Percentiles rank a stretch among this genome's conserved stretches.
Conservation (phyloP, 2,797 vertebrate genomes). For the Delichon dasypus region DNA sequence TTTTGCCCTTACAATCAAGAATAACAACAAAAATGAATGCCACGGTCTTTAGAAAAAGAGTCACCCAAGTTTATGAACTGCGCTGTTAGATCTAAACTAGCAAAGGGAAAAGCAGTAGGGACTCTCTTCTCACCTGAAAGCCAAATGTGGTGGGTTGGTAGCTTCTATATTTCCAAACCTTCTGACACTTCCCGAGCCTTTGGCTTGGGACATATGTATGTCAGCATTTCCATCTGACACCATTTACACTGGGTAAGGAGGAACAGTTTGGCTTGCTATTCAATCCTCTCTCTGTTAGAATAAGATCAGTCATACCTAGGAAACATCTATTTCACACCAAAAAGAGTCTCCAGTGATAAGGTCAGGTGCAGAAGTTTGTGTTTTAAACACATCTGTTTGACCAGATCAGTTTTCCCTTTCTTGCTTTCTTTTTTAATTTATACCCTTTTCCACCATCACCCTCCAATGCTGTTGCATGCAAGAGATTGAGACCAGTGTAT, state of each 20-base stretch:
- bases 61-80: neutral
- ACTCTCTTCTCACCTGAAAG: neutral
- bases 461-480: neutral
- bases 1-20: neutral
- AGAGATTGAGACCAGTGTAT: neutral
- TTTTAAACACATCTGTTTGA: constrained; percentile 31
- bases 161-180: neutral
- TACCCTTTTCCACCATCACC: neutral
- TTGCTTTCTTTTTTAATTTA: constrained; percentile 1
- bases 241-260: neutral
- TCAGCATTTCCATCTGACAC: neutral
- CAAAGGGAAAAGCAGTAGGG: neutral
- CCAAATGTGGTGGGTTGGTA: neutral
- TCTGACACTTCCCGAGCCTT: neutral
- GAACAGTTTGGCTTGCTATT: neutral
- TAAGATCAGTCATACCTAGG: neutral
- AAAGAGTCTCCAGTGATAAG: neutral
- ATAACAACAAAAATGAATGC: neutral
- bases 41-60: neutral
- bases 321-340: neutral
- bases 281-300: neutral
- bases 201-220: neutral
- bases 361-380: neutral
- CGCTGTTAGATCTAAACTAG: neutral
- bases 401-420: neutral